Conservation (phyloP, 1,140 invertebrate genomes). For the Frieseomelitta varia region DNA sequence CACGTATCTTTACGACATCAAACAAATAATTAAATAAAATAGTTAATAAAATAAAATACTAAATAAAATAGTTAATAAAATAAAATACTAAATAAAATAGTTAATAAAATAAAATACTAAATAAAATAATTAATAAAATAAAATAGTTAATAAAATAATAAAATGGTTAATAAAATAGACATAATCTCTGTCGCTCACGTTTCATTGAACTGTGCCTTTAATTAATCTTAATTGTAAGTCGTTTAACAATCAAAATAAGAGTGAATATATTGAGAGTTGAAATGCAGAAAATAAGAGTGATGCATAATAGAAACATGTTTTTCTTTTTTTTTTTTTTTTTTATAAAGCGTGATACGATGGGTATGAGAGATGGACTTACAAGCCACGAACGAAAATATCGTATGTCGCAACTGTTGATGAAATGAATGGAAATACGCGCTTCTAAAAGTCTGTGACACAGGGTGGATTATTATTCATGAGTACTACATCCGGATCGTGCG, state of each 20-base stretch:
- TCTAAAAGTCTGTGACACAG: constrained; percentile 17
- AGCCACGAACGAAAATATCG: neutral
- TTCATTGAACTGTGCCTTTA: neutral
- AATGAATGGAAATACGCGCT: constrained; percentile 14
- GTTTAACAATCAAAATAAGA: neutral
- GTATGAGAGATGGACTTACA: neutral
- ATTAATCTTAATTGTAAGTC: neutral
- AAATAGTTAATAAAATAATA: too few species aligned
- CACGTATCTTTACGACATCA: neutral
- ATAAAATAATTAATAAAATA: too few species aligned
- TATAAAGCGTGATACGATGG: too few species aligned
- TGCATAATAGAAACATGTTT: neutral
- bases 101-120: too few species aligned
- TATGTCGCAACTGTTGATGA: neutral
- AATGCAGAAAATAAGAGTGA: neutral
- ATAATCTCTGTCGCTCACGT: neutral
- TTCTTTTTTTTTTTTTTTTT: neutral
- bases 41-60: too few species aligned
- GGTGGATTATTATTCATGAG: constrained; percentile 60
- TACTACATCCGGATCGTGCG: constrained; percentile 57
- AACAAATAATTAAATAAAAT: too few species aligned
- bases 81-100: too few species aligned
- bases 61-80: too few species aligned
- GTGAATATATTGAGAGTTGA: too few species aligned
- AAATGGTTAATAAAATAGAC: neutral